Evolutionary conservation across 2,113 vertebrate genomes (phyloP).

Genomic region (Hippocampus zosterae): DNA sequence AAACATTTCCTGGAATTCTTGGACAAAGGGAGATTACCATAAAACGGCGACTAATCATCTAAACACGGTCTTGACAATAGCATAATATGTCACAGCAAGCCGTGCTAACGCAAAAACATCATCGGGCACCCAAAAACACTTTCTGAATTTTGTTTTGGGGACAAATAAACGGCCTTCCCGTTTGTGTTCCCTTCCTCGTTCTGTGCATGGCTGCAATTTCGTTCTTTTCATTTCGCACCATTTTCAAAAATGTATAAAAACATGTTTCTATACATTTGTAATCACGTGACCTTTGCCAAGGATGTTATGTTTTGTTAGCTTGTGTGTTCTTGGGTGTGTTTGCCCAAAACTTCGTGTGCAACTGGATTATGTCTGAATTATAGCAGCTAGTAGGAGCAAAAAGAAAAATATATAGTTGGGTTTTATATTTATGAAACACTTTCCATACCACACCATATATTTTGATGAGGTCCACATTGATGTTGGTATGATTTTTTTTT

Average conservation of each 20-base stretch:
- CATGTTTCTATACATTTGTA: not conserved
- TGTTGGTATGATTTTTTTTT: not conserved
- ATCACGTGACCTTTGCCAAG: too few species aligned
- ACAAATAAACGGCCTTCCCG: not conserved
- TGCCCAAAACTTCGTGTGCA: not conserved
- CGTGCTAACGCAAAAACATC: not conserved
- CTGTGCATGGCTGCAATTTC: not conserved
- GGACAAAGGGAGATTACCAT: constrained; percentile 17
- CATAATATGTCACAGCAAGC: not conserved
- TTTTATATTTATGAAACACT: not conserved
- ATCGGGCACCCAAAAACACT: not conserved
- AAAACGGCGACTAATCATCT: not conserved
- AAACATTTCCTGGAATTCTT: constrained; percentile 29
- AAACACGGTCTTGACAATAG: not conserved
- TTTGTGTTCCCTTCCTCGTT: not conserved
- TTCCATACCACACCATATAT: not conserved
- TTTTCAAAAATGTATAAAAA: not conserved
- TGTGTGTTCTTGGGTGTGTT: not conserved
- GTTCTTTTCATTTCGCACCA: not conserved
- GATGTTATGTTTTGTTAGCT: not conserved
- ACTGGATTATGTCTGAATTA: not conserved
- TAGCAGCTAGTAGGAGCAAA: not conserved
- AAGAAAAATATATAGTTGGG: not conserved
- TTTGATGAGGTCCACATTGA: not conserved
- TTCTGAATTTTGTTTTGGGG: not conserved